Evolutionary conservation across 1,140 invertebrate species (phyloP).

Genomic region (Euschistus heros): DNA sequence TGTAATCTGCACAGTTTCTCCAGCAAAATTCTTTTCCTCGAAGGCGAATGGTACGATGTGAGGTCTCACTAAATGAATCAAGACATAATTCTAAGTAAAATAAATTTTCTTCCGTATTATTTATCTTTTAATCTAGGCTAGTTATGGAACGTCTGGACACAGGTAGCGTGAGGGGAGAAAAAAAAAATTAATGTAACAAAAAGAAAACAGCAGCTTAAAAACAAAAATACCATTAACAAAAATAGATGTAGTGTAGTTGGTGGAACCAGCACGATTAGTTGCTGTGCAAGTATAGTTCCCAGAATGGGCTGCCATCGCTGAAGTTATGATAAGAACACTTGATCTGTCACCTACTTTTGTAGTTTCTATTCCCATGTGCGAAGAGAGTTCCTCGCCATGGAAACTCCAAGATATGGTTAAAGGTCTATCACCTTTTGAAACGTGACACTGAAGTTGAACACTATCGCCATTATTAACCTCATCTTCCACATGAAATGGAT

Average conservation of each 20-base stretch:
- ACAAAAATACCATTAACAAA: slow-evolving; percentile 54
- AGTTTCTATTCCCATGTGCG: slow-evolving; percentile 32
- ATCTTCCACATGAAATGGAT: slow-evolving; percentile 45
- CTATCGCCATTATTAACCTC: slow-evolving; percentile 26
- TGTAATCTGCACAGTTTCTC: slow-evolving; percentile 35
- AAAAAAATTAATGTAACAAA: too few species aligned
- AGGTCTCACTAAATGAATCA: slow-evolving; percentile 42
- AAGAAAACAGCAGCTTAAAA: too few species aligned
- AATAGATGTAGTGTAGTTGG: slow-evolving; percentile 48
- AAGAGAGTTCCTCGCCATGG: slow-evolving; percentile 33
- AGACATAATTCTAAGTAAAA: slow-evolving; percentile 18
- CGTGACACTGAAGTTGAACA: slow-evolving; percentile 41
- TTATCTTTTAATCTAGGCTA: too few species aligned
- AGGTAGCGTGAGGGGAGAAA: too few species aligned
- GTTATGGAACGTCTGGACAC: too few species aligned
- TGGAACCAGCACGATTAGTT: slow-evolving; percentile 31
- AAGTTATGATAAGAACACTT: slow-evolving; percentile 39
- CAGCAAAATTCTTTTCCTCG: slow-evolving; percentile 48
- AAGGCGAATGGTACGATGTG: slow-evolving; percentile 52
- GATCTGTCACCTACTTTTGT: slow-evolving; percentile 35
- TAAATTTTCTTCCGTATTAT: too few species aligned
- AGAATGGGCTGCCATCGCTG: slow-evolving; percentile 38
- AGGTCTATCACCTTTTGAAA: slow-evolving; percentile 52
- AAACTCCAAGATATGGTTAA: slow-evolving; percentile 52
- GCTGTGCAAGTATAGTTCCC: slow-evolving; percentile 32